Base-by-base conservation (phyloP, 2,113 vertebrate genomes). In the Phaethornis superciliosus region DNA sequence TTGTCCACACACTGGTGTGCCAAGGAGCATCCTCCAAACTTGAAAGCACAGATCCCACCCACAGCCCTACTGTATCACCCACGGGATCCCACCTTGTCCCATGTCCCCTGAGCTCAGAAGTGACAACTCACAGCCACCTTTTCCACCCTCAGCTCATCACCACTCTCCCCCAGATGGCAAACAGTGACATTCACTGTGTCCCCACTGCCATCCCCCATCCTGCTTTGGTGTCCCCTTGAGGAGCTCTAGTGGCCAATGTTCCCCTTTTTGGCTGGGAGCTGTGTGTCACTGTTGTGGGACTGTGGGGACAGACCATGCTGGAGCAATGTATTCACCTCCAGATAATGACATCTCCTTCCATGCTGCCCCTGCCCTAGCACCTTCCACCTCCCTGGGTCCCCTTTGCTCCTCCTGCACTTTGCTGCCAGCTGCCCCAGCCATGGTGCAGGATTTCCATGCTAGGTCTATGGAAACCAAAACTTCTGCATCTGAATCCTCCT, bases 151-250 rank as follows among this genome's bases (percentile, higher is more conserved):
- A 37, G 6, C 22, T 26, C 26, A 5, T 5, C 22, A 51, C 12
- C 0, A 1, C 12, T 58, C 32, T 22, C 35, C 37, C 26, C 59
- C 42, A 13, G 27, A 11, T 60, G 37, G 67, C 71, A 64, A 22
- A 8, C 35, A 35, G 51, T 15, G 30, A 9, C 23, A 26, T 2
- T 12, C 17, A 10, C 37, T n/a, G 12, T 30, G 46, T 33, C 44
- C 35, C 52, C 0, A 2, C 10, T 0, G 2, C 40, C 28, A 0
- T 28, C 46, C 21, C 15, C 19, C 12, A 2, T 17, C 9, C 42
- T 24, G 35, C 23, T 49, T 11, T 58, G 63, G 10, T 18, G 24
- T 75, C 26, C 26, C 42, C 33, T 20, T 1, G 5, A 33, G 42
- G 10, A 13, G 20, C n/a, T 74, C 37, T 37, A 26, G 12, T 15